These are phyloP conservation scores for Leptinotarsa undecemlineata DNA, from an alignment of 1,140 invertebrate species.

Conservation along the genomic window DNA sequence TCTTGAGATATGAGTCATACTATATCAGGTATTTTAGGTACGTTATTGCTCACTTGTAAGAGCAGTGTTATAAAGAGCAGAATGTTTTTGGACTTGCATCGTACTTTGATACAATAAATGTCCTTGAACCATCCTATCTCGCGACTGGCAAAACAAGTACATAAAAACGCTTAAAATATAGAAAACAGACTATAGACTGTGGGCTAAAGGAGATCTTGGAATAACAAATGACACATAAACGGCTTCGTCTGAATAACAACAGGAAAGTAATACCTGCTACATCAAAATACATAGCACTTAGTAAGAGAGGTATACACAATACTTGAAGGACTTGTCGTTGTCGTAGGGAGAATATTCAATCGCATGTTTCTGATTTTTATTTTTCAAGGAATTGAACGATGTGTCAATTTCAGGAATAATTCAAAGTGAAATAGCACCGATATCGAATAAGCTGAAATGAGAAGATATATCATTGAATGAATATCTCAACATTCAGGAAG, in stretches of 20 bases:
- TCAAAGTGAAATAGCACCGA: too few species aligned
- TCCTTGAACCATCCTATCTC: background rate
- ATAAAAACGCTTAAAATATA: slow-evolving; percentile 1
- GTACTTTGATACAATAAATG: slow-evolving; percentile 4
- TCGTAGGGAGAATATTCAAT: background rate
- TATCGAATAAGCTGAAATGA: too few species aligned
- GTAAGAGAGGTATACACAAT: background rate
- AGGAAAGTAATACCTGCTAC: background rate
- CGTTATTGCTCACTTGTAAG: background rate
- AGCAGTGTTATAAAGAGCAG: background rate
- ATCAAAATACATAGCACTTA: background rate
- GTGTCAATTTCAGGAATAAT: background rate
- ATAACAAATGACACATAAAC: slow-evolving; percentile 6
- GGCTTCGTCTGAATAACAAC: background rate
- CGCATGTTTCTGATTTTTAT: background rate
- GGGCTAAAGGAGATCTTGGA: background rate
- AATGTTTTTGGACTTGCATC: background rate
- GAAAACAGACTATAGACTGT: background rate
- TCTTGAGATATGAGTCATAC: background rate
- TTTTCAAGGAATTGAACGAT: background rate
- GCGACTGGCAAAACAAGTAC: background rate
- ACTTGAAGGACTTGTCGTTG: background rate
- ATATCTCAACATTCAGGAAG: too few species aligned
- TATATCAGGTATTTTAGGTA: background rate
- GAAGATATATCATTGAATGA: too few species aligned